A percentile compares a stretch with the other conserved stretches of the same genome.
These are phyloP conservation scores for Pimpla rufipes DNA, from an alignment of 2,888 invertebrate species.

Conservation along the genomic window DNA sequence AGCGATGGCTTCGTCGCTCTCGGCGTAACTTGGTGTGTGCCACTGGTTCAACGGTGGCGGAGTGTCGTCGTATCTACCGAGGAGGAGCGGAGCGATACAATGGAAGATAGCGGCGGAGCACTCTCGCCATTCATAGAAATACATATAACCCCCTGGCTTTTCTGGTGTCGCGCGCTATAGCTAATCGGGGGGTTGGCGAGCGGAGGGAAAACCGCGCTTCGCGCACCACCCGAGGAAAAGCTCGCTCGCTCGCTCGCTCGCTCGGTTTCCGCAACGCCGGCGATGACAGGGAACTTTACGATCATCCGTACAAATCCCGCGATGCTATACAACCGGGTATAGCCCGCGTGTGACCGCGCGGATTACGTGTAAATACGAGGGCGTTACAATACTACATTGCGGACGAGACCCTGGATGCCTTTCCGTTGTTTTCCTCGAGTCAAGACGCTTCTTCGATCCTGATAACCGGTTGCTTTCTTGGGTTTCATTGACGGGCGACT, in stretches of 20 bases:
- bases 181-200: constrained; percentile 23
- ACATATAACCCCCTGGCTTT: constrained; percentile 44
- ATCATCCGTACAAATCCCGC: constrained; percentile 69
- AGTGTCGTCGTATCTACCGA: constrained; percentile 34
- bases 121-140: constrained; percentile 59
- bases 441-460: constrained; percentile 35
- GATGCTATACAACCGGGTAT: constrained; percentile 43
- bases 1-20: constrained; percentile 48
- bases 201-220: constrained; percentile 13
- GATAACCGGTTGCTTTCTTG: constrained; percentile 40
- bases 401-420: constrained; percentile 13
- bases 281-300: constrained; percentile 68
- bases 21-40: constrained; percentile 43
- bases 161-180: constrained; percentile 37
- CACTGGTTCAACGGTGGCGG: constrained; percentile 23
- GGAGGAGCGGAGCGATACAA: constrained; percentile 44
- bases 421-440: constrained; percentile 17
- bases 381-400: constrained; percentile 51
- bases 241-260: too few relatives aligned
- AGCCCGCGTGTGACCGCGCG: constrained; percentile 52
- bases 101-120: constrained; percentile 50
- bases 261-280: constrained; percentile 40
- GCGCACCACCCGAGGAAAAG: constrained; percentile 20
- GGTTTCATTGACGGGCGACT: constrained; percentile 31
- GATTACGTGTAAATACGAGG: constrained; percentile 68